A percentile compares a stretch with the other conserved stretches of the same genome.
Evolutionary conservation across 2,113 vertebrate genomes (phyloP).

Genomic region (Sminthopsis crassicaudata): DNA sequence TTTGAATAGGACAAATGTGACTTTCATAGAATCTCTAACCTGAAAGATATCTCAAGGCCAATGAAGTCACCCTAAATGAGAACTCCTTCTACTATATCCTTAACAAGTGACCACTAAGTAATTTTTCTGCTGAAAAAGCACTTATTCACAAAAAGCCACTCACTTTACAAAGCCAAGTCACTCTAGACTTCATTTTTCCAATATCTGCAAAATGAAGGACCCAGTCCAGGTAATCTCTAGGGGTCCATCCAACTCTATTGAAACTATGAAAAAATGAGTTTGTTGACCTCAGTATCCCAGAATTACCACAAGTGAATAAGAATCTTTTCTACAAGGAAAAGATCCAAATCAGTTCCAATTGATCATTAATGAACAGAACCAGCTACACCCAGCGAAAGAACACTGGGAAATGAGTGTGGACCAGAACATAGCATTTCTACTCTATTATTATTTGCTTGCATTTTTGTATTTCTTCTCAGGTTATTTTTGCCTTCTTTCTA

Average conservation of each 20-base stretch:
- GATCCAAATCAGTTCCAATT: too few relatives aligned
- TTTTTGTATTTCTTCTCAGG: too few relatives aligned
- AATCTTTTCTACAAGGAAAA: too few relatives aligned
- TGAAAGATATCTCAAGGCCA: neutral
- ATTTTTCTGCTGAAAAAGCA: neutral
- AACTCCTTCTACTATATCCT: neutral
- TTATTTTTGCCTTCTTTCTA: too few relatives aligned
- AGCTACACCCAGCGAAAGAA: too few relatives aligned
- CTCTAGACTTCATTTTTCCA: neutral
- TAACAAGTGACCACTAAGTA: neutral
- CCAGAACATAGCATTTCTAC: too few relatives aligned
- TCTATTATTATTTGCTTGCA: too few relatives aligned
- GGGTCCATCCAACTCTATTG: neutral
- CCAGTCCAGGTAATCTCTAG: neutral
- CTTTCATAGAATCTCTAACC: neutral
- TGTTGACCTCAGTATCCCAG: neutral
- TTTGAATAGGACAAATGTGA: neutral
- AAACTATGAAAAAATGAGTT: neutral
- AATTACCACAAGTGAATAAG: neutral
- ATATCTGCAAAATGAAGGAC: neutral
- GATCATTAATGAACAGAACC: too few relatives aligned
- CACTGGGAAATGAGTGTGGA: too few relatives aligned
- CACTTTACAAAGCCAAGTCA: neutral
- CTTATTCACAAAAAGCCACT: neutral
- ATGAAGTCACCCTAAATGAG: neutral